Evolutionary conservation across 2,888 invertebrate species (phyloP).

Genomic region (Tenthredo amoena): DNA sequence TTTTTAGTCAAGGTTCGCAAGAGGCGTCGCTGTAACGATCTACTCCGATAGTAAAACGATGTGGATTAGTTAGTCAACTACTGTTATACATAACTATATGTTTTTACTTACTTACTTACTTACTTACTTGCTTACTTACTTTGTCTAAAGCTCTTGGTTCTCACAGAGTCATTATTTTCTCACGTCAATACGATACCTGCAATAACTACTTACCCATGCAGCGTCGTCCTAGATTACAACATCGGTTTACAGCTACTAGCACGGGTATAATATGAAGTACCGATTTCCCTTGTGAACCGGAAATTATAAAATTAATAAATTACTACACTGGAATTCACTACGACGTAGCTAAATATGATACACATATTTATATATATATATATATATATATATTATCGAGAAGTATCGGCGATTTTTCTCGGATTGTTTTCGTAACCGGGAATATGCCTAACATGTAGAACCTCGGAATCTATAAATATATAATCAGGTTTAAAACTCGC

Average conservation of each 20-base stretch:
- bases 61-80: background rate
- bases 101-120: background rate
- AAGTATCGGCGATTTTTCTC: background rate
- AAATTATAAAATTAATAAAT: constrained; percentile 72
- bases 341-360: background rate
- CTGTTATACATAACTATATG: background rate
- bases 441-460: background rate
- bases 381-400: background rate
- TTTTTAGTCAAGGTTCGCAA: background rate
- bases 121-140: background rate
- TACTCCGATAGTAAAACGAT: background rate
- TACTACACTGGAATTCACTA: constrained; percentile 54
- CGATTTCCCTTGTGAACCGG: constrained; percentile 67
- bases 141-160: background rate
- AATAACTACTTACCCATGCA: constrained; percentile 35
- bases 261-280: constrained; percentile 59
- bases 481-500: constrained; percentile 23
- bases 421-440: background rate
- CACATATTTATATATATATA: background rate
- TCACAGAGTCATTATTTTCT: constrained; percentile 45
- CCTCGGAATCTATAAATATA: constrained; percentile 25
- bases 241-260: background rate
- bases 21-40: background rate
- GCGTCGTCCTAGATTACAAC: constrained; percentile 30
- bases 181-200: constrained; percentile 42